These are phyloP conservation scores for Zygogramma bicolorata DNA, from an alignment of 2,888 invertebrate genomes.

Conservation along the genomic window DNA sequence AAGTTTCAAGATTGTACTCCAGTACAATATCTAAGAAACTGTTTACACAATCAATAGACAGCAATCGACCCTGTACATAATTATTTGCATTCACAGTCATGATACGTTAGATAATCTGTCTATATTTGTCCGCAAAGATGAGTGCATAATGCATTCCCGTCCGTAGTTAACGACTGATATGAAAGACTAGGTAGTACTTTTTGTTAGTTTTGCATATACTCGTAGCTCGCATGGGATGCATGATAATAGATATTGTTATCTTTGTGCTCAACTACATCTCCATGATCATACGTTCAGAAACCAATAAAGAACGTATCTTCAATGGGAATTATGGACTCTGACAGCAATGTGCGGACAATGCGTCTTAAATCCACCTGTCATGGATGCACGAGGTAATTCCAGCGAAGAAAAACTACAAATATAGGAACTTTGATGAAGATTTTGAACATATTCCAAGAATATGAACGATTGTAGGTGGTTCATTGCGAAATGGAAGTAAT, in stretches of 20 bases:
- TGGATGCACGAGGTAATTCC: background rate
- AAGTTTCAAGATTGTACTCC: background rate
- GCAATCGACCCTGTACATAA: background rate
- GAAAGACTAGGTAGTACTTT: background rate
- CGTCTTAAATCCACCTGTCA: background rate
- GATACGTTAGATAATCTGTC: slow-evolving; percentile 36
- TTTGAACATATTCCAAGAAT: no score
- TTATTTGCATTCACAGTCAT: background rate
- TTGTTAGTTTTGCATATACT: background rate
- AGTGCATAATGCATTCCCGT: slow-evolving; percentile 31
- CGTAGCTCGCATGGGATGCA: slow-evolving; percentile 7
- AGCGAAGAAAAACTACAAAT: background rate
- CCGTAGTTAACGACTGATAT: slow-evolving; percentile 28
- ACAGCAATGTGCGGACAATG: background rate
- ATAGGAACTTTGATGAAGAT: no score
- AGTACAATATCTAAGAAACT: no score
- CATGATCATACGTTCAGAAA: slow-evolving; percentile 12
- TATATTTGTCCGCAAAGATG: slow-evolving; percentile 38
- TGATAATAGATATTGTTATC: slow-evolving; percentile 26
- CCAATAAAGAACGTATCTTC: slow-evolving; percentile 22
- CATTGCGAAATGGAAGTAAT: no score
- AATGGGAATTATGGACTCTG: slow-evolving; percentile 18
- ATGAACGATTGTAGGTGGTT: no score
- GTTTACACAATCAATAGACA: background rate
- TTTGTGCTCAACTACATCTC: slow-evolving; percentile 16